Evolutionary conservation across 2,888 invertebrate species (phyloP), one percentile per base, ranked within the genome.

Genomic region (Exephanes ischioxanthus): DNA sequence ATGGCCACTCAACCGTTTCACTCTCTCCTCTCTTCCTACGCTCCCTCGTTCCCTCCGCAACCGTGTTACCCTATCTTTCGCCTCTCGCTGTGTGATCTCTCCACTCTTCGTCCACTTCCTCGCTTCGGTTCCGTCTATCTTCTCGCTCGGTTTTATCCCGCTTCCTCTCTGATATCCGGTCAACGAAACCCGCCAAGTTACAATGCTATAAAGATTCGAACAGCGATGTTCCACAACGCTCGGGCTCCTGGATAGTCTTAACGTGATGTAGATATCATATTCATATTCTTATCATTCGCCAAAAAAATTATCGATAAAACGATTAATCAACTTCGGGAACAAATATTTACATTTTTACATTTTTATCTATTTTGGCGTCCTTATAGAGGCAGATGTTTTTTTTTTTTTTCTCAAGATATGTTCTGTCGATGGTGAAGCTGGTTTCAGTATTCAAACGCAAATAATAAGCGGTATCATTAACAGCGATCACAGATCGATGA

Each of bases 1-100:
- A 93, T 90, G 91, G 91, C 89, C 92, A 89, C 89, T 91, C 91
- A 88, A 89, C 84, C 90, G 87, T 87, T 87, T 88, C 87, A 71
- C 87, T 86, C 86, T 86, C 87, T 87, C 78, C 73, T 85, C 86
- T 87, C 61, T 67, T 77, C 72, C 79, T 84, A 84, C 33, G 9
- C 22, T 22, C 48, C 78, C 83, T 87, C 87, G 86, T 77, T 86
- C 85, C 68, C 80, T 72, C 87, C 83, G 85, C 87, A 67, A 75
- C 67, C 58, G 55, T 78, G 82, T 80, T 84, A 53, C 53, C 19
- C 53, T 58, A 58, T 58, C 58, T 58, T 58, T 16, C 22, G 22
- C 26, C 79, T 41, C 51, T 76, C 72, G 33, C 61, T 58, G 26
- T 37, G 55, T 19, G 71, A 71, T 71, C 55, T 45, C 63, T 58